Percentiles rank a stretch among this genome's conserved stretches.
phyloP scores from a whole-genome alignment of 2,888 invertebrate species.

The Neocrepidodera transversa region DNA sequence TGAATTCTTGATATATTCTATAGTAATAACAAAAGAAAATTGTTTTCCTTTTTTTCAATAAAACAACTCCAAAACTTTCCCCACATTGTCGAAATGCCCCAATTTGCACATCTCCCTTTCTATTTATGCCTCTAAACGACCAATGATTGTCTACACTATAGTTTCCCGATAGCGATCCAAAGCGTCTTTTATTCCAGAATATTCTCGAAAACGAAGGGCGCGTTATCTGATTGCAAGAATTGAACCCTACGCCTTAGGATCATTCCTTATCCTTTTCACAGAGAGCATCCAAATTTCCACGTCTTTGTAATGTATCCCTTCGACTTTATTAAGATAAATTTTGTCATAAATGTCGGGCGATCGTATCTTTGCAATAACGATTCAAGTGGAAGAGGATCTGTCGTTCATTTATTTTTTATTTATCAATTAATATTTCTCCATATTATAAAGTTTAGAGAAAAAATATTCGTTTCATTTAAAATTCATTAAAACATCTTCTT shows the following conservation, averaged over 20 bases:
- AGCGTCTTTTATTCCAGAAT: slow-evolving; percentile 13
- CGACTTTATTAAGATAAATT: no score
- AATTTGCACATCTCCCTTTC: slow-evolving; percentile 16
- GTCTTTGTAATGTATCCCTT: slow-evolving; percentile 2
- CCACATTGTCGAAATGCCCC: not conserved
- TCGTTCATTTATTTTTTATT: no score
- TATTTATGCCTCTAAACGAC: slow-evolving; percentile 23
- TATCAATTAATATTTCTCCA: no score
- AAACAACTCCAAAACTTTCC: no score
- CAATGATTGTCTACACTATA: slow-evolving; percentile 25
- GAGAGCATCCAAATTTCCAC: not conserved
- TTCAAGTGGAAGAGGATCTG: no score
- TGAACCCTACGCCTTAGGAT: slow-evolving; percentile 16
- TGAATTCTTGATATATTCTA: no score
- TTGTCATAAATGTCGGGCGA: no score
- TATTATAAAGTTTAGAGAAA: no score
- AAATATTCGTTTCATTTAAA: no score
- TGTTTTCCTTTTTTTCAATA: no score
- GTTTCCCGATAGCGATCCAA: slow-evolving; percentile 17
- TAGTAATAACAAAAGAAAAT: no score
- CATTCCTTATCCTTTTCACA: slow-evolving; percentile 21
- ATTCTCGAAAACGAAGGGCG: slow-evolving; percentile 16
- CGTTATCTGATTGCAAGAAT: slow-evolving; percentile 24
- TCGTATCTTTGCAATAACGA: no score
- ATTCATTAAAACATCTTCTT: not conserved